Percentiles rank a stretch among this genome's conserved stretches.
These are phyloP conservation scores for Garra rufa DNA, from an alignment of 2,113 vertebrate species.

Conservation along the genomic window DNA sequence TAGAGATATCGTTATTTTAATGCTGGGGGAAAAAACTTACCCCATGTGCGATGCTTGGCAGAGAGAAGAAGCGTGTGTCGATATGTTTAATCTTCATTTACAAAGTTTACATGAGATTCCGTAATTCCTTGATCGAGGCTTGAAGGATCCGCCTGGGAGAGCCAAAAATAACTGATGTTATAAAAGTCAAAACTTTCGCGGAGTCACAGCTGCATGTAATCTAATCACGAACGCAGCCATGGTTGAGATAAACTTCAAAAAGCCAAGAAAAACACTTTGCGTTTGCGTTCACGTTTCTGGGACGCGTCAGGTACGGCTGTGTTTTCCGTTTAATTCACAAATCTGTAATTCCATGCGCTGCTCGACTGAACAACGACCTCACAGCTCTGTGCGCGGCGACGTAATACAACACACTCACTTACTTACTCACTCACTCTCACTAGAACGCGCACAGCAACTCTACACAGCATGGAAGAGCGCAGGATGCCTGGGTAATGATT, in stretches of 20 bases:
- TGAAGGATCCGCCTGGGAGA: constrained; percentile 18
- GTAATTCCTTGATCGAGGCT: constrained; percentile 31
- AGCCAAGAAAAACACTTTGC: not conserved
- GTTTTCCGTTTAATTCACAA: not conserved
- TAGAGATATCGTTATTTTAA: not conserved
- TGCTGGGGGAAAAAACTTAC: constrained; percentile 56
- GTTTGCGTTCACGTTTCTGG: not conserved
- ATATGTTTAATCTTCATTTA: constrained; percentile 46
- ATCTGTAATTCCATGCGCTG: constrained; percentile 6
- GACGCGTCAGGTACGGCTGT: not conserved
- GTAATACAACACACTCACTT: not conserved
- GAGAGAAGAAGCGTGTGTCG: constrained; percentile 50
- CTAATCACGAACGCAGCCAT: constrained; percentile 68
- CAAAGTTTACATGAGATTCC: constrained; percentile 60
- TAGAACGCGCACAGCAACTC: not conserved
- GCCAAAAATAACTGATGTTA: not conserved
- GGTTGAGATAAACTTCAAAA: constrained; percentile 26
- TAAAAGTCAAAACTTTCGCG: constrained; percentile 66
- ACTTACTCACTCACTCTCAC: not conserved
- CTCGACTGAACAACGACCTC: constrained; percentile 65
- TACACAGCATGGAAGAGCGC: not conserved
- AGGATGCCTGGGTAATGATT: not conserved
- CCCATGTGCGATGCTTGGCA: constrained; percentile 71
- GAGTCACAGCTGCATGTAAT: constrained; percentile 49
- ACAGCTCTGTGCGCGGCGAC: constrained; percentile 2